Evolutionary conservation across 2,888 invertebrate genomes (phyloP).

Genomic region (Heterodera filipjevi): DNA sequence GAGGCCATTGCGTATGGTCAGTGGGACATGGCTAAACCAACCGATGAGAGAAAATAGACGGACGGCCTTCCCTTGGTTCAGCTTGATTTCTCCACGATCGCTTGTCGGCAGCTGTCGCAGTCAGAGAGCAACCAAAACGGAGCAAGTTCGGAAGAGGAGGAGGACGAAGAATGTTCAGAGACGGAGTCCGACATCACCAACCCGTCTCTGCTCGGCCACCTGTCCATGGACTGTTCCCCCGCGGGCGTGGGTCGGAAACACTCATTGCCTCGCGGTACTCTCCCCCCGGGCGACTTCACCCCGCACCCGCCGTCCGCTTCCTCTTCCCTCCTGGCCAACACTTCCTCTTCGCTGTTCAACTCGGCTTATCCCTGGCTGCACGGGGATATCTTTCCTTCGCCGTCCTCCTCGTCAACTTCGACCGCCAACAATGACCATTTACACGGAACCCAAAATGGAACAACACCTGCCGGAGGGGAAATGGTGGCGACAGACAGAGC

Average conservation of each 20-base stretch:
- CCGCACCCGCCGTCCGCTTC: background rate
- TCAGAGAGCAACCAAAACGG: slow-evolving; percentile 33
- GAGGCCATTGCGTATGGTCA: too few species aligned
- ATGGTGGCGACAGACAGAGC: background rate
- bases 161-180: slow-evolving; percentile 45
- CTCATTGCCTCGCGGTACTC: background rate
- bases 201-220: slow-evolving; percentile 34
- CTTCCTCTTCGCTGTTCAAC: slow-evolving; percentile 10
- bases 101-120: slow-evolving; percentile 32
- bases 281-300: background rate
- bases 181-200: slow-evolving; percentile 47
- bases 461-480: background rate
- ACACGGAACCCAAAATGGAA: slow-evolving; percentile 2
- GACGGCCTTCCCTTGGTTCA: background rate
- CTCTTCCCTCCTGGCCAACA: background rate
- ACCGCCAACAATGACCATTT: slow-evolving; percentile 25
- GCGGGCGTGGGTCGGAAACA: slow-evolving; percentile 5
- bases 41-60: background rate
- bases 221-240: slow-evolving; percentile 35
- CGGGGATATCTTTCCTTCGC: slow-evolving; percentile 42
- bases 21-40: background rate
- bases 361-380: slow-evolving; percentile 45
- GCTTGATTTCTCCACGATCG: slow-evolving; percentile 40
- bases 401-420: slow-evolving; percentile 37
- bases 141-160: slow-evolving; percentile 12